Evolutionary conservation across 2,888 invertebrate genomes (phyloP), one percentile per base, ranked within the genome.

Genomic region (Incurvaria masculella): DNA sequence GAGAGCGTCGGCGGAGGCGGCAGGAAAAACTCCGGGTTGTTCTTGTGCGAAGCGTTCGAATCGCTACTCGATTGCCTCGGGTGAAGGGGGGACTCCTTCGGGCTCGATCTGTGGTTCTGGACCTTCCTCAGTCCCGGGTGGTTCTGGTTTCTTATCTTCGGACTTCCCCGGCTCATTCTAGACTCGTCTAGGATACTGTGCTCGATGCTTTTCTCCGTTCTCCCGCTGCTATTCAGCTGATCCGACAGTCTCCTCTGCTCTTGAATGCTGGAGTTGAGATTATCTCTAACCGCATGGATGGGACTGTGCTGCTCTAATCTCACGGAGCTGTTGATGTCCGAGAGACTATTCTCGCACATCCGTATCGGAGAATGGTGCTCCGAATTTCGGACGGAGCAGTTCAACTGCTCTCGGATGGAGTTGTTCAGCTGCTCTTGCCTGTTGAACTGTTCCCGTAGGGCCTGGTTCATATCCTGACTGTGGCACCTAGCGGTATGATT

Each of bases 21-120:
- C 0, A 61, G 61, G 51, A 68, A 71, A 47, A 71, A 72, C 2
- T 73, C 71, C 1, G 64, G 59, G 48, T 69, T 72, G 18, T 39
- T 45, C 16, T 49, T 48, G n/a, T 21, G 17, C 2, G 49, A 49
- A 8, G 42, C 43, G 8, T 50, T 61, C 0, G 66, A 64, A 27
- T 70, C 69, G 1, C 61, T 57, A 47, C 66, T 68, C 0, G 66
- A 62, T 21, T 70, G 70, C 46, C 68, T 64, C 0, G 63, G 63
- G 45, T 68, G 67, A 6, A 45, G 14, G 2, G 46, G 47, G 1
- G 46, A 38, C 11, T 69, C 68, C 14, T 33, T 33, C 6, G 33
- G 33, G 14, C 33, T 33, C 3, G 33, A 33, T 33, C 33, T 8
- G 14, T 33, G 33, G 14, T 33, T 33, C 14, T 33, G 33, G 3